Evolutionary conservation across 2,113 vertebrate species (phyloP).

Genomic region (Amazona vittata): DNA sequence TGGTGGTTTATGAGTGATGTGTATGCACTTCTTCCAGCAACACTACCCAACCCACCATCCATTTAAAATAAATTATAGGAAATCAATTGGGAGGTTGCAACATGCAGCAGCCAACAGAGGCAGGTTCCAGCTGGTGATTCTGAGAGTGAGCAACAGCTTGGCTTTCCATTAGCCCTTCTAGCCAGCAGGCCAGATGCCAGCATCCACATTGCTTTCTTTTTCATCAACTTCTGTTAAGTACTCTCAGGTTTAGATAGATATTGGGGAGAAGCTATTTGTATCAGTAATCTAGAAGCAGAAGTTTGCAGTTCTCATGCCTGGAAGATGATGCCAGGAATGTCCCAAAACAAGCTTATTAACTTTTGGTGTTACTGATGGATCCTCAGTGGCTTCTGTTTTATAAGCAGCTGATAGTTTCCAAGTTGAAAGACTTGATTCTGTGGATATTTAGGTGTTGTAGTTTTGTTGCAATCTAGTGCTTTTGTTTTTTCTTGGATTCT

Average conservation of each 20-base stretch:
- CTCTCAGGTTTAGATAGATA: neutral
- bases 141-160: neutral
- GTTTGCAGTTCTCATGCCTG: neutral
- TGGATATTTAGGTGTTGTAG: neutral
- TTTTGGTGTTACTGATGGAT: neutral
- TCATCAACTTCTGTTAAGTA: neutral
- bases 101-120: fast-evolving
- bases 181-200: neutral
- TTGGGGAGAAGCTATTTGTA: neutral
- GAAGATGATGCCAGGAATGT: neutral
- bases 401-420: neutral
- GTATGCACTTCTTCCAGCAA: fast-evolving
- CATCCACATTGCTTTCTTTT: neutral
- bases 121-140: neutral
- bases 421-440: neutral
- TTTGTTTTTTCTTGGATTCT: neutral
- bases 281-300: neutral
- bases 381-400: neutral
- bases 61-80: fast-evolving
- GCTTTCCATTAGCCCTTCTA: neutral
- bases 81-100: neutral
- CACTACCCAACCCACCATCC: fast-evolving
- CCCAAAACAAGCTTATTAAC: neutral
- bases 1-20: neutral
- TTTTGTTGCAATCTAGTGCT: neutral